Evolutionary conservation across 2,888 invertebrate genomes (phyloP), one percentile per base, ranked within the genome.

Genomic region (Scaptomyza cyrtandrae): DNA sequence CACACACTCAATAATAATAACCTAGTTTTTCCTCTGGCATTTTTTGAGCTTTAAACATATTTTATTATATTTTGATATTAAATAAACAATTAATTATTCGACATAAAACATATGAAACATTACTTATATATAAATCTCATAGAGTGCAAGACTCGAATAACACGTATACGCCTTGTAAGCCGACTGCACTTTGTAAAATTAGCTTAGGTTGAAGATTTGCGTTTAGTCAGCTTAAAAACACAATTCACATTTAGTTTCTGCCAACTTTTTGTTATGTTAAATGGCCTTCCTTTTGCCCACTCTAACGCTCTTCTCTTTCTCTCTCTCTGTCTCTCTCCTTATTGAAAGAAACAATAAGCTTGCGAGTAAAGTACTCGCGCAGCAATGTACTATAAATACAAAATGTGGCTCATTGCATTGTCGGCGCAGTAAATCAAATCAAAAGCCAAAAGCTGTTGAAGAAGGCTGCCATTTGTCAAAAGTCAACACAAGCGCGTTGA

Each of bases 401-500:
- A 74, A 74, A 66, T 75, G 68, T 62, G 70, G 80, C 67, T 62
- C 76, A 86, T 72, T 80, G 86, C 86, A 86, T 74, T 78, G 75
- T 39, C 67, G 78, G 58, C 62, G 63, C 75, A 78, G 68, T 83
- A 83, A 83, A 83, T 83, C 83, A 83, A 83, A 83, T 83, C 83
- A 86, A 65, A 54, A 57, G 63, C 53, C 29, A 64, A 45, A 75
- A 61, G 29, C 33, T 19, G 75, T 52, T 69, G 65, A 59, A 58
- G 71, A 52, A 57, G 66, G 53, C 54, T 19, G 67, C 68, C 88
- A 89, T 84, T 84, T 89, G 84, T 84, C 83, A 89, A 87, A 86
- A 82, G 86, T 84, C 89, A 88, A 87, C 89, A 66, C 89, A 66
- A 72, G 89, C 69, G 78, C 89, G 83, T 78, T 84, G 89, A 89